A percentile compares a stretch with the other conserved stretches of the same genome.
Evolutionary conservation across 2,888 invertebrate species (phyloP).

Genomic region (Limnephilus lunatus): DNA sequence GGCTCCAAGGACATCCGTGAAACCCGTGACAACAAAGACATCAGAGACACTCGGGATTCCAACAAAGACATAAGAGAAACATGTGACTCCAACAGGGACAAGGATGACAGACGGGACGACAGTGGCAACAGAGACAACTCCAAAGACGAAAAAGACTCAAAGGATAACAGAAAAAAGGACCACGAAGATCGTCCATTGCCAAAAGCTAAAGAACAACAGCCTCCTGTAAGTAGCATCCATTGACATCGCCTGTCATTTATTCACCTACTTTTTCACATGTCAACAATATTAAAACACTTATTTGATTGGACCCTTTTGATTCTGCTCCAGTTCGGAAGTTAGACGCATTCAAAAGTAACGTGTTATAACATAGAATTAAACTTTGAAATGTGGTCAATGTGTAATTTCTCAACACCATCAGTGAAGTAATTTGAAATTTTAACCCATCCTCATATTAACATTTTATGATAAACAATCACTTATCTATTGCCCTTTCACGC

Average conservation of each 20-base stretch:
- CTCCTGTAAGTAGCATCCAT: conserved; percentile 78
- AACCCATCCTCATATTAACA: neutral
- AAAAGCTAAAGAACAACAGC: conserved; percentile 84
- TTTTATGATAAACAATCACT: neutral
- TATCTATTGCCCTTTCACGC: neutral
- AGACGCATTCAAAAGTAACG: neutral
- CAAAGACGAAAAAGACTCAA: conserved; percentile 71
- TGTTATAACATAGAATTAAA: neutral
- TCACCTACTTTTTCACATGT: neutral
- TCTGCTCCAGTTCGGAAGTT: neutral
- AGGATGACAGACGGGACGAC: conserved; percentile 61
- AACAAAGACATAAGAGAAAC: conserved; percentile 67
- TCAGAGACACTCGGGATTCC: conserved; percentile 43
- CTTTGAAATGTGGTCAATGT: too few relatives aligned
- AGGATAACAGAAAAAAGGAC: conserved; percentile 68
- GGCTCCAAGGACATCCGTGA: conserved; percentile 64
- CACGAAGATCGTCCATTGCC: conserved; percentile 77
- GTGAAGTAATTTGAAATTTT: too few relatives aligned
- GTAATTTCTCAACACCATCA: too few relatives aligned
- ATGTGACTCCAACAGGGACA: conserved; percentile 65
- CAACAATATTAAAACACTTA: neutral
- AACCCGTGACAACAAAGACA: conserved; percentile 44
- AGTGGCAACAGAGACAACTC: conserved; percentile 61
- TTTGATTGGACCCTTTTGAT: neutral
- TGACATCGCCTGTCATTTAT: too few relatives aligned